Base-by-base conservation (phyloP, 1,140 invertebrate species). In the Neelides sp. region DNA sequence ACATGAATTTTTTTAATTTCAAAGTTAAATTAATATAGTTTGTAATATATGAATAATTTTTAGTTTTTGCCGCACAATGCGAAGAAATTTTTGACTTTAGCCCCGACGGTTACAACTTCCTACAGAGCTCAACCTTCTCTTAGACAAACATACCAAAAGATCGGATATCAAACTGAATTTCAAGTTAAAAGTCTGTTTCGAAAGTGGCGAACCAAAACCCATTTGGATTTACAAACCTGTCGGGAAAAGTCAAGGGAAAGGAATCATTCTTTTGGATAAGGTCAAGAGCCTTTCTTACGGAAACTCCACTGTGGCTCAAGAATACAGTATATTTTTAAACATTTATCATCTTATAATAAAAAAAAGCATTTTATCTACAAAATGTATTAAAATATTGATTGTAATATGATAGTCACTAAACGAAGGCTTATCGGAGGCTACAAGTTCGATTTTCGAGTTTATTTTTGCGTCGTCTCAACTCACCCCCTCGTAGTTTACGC, bases 221-320 rank as follows among this genome's bases (percentile, higher is more conserved):
- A 74, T 84, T 15, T 89, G 85, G 85, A 89, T 89, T 52, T 86
- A 80, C 62, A 90, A 89, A 62, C 86, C 85, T 8, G 82, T 85
- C 0, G 80, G 83, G 2, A 77, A 83, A 63, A 87, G 83, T 59
- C 80, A 87, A 69, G 85, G 85, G 0, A 73, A 77, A 61, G 85
- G 85, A 30, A 89, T 90, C 55, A 83, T 83, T 64, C 64, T 90
- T 13, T 85, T 87, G 66, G 72, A 84, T 79, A 79, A 81, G 66
- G 65, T 84, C 2, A 80, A 78, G 50, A 80, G 83, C 42, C 68
- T 86, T 50, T 75, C 70, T 0, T 84, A 82, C 62, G 78, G 81
- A 30, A 63, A 62, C 1, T 78, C 73, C 47, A 75, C 81, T 4
- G 48, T 59, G 1, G 79, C 82, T 15, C 85, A 89, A 67, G 71